Conservation (phyloP, 2,797 vertebrate species). For the Silurus lanzhouensis region DNA sequence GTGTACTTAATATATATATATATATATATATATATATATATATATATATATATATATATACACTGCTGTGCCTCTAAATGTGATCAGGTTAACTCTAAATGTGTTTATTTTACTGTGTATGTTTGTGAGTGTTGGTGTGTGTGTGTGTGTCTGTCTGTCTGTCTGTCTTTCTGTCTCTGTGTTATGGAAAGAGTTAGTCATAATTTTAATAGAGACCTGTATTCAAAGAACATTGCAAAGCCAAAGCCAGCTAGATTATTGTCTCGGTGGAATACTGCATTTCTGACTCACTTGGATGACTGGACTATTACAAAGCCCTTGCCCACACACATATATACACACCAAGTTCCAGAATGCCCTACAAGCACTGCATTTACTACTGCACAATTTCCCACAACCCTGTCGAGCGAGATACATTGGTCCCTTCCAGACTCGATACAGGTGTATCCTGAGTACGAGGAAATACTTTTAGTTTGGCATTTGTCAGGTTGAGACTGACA, state of each 20-base stretch:
- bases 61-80: conserved; percentile 9
- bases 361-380: conserved; percentile 26
- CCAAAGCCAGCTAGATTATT: conserved; percentile 27
- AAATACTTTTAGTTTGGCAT: conserved; percentile 43
- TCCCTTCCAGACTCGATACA: conserved; percentile 31
- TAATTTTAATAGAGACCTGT: conserved; percentile 36
- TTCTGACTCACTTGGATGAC: conserved; percentile 40
- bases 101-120: neutral
- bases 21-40: neutral
- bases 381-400: conserved; percentile 10
- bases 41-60: neutral
- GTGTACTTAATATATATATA: neutral
- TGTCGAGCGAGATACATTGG: conserved; percentile 34
- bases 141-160: neutral
- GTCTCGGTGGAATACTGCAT: conserved; percentile 26
- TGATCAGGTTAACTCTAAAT: conserved; percentile 8
- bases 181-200: conserved; percentile 36
- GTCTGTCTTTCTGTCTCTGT: neutral
- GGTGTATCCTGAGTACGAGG: conserved; percentile 22
- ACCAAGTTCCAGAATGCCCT: conserved; percentile 18
- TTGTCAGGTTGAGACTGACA: conserved; percentile 48
- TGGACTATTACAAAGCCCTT: conserved; percentile 29
- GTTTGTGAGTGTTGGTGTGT: neutral
- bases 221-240: conserved; percentile 2
- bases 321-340: conserved; percentile 13